Percentiles rank a stretch among this genome's conserved stretches.
Evolutionary conservation across 2,797 vertebrate genomes (phyloP).

Genomic region (Xenopus petersii): DNA sequence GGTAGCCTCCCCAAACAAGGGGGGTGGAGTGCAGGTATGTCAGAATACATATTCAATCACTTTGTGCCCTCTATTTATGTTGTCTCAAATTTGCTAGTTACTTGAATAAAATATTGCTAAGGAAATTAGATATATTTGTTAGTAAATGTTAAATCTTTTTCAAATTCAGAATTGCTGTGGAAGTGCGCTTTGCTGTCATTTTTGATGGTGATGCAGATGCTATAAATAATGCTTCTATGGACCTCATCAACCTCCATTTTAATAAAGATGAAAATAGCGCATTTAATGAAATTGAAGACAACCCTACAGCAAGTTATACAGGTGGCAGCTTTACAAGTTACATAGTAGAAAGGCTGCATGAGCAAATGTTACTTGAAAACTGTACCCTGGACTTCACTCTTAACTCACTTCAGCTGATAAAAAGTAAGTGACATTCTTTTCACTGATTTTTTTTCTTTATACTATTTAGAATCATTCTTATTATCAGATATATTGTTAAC

Average conservation of each 20-base stretch:
- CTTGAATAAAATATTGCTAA: no score
- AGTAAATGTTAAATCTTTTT: slow-evolving; percentile 27
- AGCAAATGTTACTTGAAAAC: slow-evolving; percentile 72
- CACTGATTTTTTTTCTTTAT: no score
- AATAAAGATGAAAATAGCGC: slow-evolving; percentile 85
- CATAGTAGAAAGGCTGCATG: slow-evolving; percentile 72
- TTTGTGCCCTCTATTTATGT: no score
- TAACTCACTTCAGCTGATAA: slow-evolving; percentile 70
- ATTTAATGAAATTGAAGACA: slow-evolving; percentile 69
- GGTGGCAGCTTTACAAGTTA: slow-evolving; percentile 73
- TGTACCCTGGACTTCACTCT: slow-evolving; percentile 69
- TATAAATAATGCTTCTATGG: slow-evolving; percentile 79
- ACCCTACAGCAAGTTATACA: slow-evolving; percentile 73
- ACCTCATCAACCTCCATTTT: slow-evolving; percentile 85
- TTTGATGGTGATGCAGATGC: slow-evolving; percentile 73
- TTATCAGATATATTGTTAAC: no score
- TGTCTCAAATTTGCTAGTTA: no score
- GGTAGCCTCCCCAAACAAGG: no score
- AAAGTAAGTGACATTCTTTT: slow-evolving; percentile 65
- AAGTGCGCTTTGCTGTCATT: slow-evolving; percentile 79
- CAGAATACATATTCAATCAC: no score
- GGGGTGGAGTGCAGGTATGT: no score
- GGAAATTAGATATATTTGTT: not conserved
- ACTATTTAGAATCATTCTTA: no score
- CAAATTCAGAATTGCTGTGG: slow-evolving; percentile 65